Evolutionary conservation across 2,113 vertebrate genomes (phyloP), one percentile per base, ranked within the genome.

Genomic region (Mixornis gularis): DNA sequence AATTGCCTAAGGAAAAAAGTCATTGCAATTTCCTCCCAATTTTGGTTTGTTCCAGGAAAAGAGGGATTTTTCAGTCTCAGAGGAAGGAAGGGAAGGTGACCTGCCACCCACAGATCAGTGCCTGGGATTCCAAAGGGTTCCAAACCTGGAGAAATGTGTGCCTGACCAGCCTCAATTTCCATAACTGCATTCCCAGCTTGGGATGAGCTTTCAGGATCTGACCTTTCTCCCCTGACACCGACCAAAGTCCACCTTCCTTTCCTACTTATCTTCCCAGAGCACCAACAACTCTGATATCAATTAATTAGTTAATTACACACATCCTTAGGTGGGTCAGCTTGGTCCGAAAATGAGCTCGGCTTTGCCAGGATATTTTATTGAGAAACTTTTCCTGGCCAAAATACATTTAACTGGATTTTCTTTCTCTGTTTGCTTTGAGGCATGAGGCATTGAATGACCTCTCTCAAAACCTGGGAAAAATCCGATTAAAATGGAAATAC

Each of bases 391-490:
- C 53, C 43, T 17, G n/a, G 29, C 9, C 27, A 22, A 43, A 71
- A 71, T 6, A 7, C 9, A 21, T 20, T 63, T 0, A 2, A 5
- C 13, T 32, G 18, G 25, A 12, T 86, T 70, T 78, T 73, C 29
- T 16, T 60, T 8, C 62, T 68, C 24, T 17, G 3, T 12, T 44
- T 46, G 11, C 72, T 73, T 77, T 44, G 69, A 56, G 52, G 38
- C 46, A 2, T 2, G 32, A 59, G 8, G 9, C 1, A 0, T 6
- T 1, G 1, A 8, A 7, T 17, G 48, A 70, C 2, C 38, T 66
- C 40, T 66, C n/a, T 56, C 6, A n/a, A 80, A 88, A 64, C 5
- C 15, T 43, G 34, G 26, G 26, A 26, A 46, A 74, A 46, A 19
- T 46, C 55, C 1, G 2, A 36, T 70, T 43, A 55, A 74, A 66